phyloP scores from a whole-genome alignment of 2,113 vertebrate species.

The Poeciliopsis turrubarensis region DNA sequence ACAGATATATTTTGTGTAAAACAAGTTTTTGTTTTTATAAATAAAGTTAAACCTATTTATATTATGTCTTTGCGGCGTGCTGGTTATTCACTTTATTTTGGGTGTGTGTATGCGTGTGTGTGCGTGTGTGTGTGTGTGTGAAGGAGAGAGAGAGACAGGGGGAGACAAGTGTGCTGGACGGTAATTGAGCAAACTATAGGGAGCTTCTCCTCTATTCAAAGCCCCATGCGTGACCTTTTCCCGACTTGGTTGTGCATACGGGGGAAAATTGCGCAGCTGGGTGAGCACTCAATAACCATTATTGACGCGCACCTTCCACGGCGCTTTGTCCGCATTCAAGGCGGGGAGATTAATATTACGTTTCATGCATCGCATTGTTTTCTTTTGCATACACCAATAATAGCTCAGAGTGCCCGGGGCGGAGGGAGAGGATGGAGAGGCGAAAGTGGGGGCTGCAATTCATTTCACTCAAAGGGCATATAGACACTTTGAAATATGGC shows the following conservation, averaged over 20 bases:
- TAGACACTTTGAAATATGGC: constrained; percentile 76
- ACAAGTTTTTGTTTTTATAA: constrained; percentile 83
- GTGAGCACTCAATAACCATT: constrained; percentile 71
- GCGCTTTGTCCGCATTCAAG: constrained; percentile 74
- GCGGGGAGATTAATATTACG: constrained; percentile 81
- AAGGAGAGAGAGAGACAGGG: too few species aligned
- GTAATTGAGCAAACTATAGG: constrained; percentile 67
- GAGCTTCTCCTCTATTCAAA: constrained; percentile 63
- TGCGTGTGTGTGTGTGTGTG: constrained; percentile 1
- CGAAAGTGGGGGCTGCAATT: constrained; percentile 45
- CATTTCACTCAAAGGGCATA: constrained; percentile 67
- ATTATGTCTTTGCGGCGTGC: constrained; percentile 63
- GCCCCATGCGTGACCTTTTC: constrained; percentile 65
- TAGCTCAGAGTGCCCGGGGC: constrained; percentile 56
- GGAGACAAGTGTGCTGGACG: constrained; percentile 11
- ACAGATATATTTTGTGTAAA: constrained; percentile 94
- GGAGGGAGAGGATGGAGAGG: constrained; percentile 20
- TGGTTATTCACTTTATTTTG: constrained; percentile 40
- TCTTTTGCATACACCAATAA: constrained; percentile 69
- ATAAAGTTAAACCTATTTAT: constrained; percentile 94
- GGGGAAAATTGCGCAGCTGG: constrained; percentile 75
- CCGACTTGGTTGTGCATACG: constrained; percentile 62
- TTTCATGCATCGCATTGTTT: constrained; percentile 78
- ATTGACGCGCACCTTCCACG: constrained; percentile 67
- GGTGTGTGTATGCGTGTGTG: constrained; percentile 8